Conservation (phyloP, 2,888 invertebrate genomes). For the Morpho achilles region DNA sequence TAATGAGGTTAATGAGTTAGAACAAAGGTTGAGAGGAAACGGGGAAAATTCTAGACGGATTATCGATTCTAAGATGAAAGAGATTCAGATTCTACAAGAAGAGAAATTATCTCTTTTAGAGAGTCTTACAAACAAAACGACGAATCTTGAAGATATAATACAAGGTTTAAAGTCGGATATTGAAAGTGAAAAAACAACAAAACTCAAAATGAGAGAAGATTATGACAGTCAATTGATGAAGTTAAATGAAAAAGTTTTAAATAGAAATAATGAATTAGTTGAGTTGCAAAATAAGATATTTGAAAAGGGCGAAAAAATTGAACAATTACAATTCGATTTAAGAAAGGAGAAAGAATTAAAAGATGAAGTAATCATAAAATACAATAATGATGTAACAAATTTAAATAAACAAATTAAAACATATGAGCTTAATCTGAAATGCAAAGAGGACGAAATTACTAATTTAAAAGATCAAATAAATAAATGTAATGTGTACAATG, state of each 20-base stretch:
- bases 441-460: constrained; percentile 40
- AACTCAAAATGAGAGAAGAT: constrained; percentile 50
- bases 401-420: constrained; percentile 35
- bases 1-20: constrained; percentile 58
- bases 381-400: constrained; percentile 38
- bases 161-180: constrained; percentile 46
- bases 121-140: constrained; percentile 53
- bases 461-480: constrained; percentile 39
- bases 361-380: constrained; percentile 41
- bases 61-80: constrained; percentile 51
- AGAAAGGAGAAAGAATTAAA: constrained; percentile 46
- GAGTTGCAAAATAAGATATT: constrained; percentile 60
- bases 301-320: constrained; percentile 55
- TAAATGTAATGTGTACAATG: constrained; percentile 30
- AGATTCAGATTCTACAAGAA: constrained; percentile 60
- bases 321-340: constrained; percentile 46
- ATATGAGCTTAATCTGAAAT: constrained; percentile 38
- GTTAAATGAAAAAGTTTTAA: constrained; percentile 60
- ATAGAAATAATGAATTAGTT: constrained; percentile 63
- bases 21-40: constrained; percentile 51
- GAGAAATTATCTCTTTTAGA: constrained; percentile 56
- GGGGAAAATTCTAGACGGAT: constrained; percentile 42
- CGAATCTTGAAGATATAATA: constrained; percentile 49
- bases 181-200: constrained; percentile 49
- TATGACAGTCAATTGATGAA: constrained; percentile 60